Conservation (phyloP, 2,888 invertebrate species). For the Dioctria rufipes region DNA sequence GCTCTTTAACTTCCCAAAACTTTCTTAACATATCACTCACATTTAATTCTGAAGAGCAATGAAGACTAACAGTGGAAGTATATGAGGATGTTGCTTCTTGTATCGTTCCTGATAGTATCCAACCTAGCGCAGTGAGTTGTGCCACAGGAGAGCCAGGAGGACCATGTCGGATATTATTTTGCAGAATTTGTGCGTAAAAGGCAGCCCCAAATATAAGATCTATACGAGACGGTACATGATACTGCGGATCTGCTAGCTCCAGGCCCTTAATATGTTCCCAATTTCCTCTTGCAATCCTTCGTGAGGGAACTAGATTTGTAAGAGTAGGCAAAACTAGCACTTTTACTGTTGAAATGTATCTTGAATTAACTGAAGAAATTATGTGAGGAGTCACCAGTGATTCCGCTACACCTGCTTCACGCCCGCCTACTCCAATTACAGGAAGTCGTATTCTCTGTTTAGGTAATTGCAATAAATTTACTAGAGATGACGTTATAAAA, state of each 20-base stretch:
- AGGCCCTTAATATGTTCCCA: too few species aligned
- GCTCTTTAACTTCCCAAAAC: slow-evolving; percentile 14
- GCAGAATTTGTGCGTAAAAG: not conserved
- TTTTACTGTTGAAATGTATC: too few species aligned
- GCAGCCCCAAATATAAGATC: not conserved
- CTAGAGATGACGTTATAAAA: too few species aligned
- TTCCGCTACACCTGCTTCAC: too few species aligned
- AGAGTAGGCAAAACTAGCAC: too few species aligned
- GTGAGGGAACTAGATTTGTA: too few species aligned
- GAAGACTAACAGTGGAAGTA: not conserved
- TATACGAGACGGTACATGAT: not conserved
- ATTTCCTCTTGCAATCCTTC: too few species aligned
- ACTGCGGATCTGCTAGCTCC: not conserved
- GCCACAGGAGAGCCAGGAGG: not conserved
- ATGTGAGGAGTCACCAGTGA: too few species aligned
- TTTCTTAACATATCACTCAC: not conserved
- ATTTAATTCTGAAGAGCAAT: not conserved
- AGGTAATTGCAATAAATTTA: too few species aligned
- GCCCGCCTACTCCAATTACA: not conserved
- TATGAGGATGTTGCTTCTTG: not conserved
- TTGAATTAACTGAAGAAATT: too few species aligned
- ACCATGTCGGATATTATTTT: not conserved
- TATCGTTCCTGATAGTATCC: not conserved
- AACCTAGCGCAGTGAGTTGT: not conserved
- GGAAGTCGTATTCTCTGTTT: too few species aligned